Conservation (phyloP, 2,888 invertebrate genomes). For the Stegana nigrithorax region DNA sequence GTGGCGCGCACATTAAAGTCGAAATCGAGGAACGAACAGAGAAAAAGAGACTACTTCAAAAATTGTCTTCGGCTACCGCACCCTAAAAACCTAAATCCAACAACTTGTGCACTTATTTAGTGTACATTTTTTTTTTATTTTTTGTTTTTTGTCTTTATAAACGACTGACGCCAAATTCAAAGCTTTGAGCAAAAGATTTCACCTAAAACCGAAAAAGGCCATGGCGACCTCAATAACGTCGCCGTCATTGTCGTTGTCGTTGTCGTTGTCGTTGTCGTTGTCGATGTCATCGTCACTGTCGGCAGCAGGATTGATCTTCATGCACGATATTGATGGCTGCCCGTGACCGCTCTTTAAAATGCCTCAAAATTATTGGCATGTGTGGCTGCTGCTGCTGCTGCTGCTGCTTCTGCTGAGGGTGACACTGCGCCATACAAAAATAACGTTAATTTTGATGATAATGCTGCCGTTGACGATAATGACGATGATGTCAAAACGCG, state of each 20-base stretch:
- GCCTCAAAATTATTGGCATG: constrained; percentile 27
- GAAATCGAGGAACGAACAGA: not conserved
- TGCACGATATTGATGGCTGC: not conserved
- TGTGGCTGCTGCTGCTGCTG: constrained; percentile 8
- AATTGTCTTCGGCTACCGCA: too few species aligned
- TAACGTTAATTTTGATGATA: not conserved
- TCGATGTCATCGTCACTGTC: not conserved
- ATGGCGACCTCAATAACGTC: constrained; percentile 16
- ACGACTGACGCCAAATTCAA: not conserved
- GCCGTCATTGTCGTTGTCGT: not conserved
- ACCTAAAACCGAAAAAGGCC: constrained; percentile 1
- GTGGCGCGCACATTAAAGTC: not conserved
- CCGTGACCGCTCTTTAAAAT: not conserved
- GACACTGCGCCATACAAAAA: too few species aligned
- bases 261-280: not conserved
- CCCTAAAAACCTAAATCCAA: too few species aligned
- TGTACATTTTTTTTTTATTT: not conserved
- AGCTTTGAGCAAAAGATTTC: not conserved
- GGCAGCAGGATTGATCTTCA: constrained; percentile 16
- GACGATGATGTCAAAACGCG: constrained; percentile 15
- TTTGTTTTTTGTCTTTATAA: not conserved
- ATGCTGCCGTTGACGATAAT: not conserved
- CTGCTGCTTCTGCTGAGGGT: too few species aligned
- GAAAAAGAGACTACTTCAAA: too few species aligned
- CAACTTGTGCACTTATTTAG: too few species aligned